Evolutionary conservation across 2,113 vertebrate genomes (phyloP).

Genomic region (Zosterops hypoxanthus): DNA sequence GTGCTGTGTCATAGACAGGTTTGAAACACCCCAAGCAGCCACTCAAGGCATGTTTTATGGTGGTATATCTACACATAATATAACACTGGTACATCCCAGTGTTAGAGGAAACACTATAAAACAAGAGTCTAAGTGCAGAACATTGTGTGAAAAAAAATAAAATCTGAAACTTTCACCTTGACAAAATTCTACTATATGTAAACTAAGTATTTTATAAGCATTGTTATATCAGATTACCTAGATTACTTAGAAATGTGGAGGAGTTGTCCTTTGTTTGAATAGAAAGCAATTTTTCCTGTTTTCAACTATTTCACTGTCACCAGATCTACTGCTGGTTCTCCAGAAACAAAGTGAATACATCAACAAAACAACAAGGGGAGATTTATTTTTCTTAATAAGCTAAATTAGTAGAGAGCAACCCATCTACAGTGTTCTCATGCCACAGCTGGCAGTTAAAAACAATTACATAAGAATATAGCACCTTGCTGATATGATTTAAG

Average conservation of each 20-base stretch:
- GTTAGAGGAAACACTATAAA: background rate
- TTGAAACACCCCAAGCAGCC: background rate
- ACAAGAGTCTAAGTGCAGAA: background rate
- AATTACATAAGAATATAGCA: background rate
- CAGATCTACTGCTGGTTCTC: background rate
- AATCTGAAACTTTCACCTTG: background rate
- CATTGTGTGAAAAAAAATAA: background rate
- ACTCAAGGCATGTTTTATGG: background rate
- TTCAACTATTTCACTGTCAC: background rate
- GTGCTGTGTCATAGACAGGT: background rate
- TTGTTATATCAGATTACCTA: background rate
- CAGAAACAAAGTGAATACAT: slow-evolving; percentile 20
- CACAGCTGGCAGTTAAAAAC: background rate
- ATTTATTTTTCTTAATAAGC: background rate
- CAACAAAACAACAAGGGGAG: slow-evolving; percentile 3
- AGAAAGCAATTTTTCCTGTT: background rate
- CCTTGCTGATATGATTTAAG: background rate
- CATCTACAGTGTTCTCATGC: background rate
- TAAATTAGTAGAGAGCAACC: background rate
- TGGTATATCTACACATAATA: too few relatives aligned
- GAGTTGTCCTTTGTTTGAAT: background rate
- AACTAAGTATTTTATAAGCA: background rate
- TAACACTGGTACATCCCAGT: background rate
- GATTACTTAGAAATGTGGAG: background rate
- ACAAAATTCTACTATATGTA: background rate